Percentiles rank a stretch among this genome's conserved stretches.
Evolutionary conservation across 2,113 vertebrate species (phyloP).

Genomic region (Panurus biarmicus): DNA sequence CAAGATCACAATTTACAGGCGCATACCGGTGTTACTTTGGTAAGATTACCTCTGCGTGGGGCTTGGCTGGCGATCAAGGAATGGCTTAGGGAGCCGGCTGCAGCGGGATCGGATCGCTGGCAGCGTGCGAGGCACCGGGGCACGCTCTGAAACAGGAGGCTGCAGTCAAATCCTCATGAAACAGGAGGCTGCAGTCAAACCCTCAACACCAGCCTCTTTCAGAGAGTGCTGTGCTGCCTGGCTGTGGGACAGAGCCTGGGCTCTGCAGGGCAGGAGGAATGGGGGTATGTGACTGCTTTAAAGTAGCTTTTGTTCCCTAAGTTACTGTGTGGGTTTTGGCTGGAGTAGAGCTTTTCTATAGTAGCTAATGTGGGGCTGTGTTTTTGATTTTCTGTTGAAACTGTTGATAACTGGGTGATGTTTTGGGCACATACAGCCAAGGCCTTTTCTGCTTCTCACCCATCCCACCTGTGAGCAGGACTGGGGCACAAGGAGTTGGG

Average conservation of each 20-base stretch:
- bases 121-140: not conserved
- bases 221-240: not conserved
- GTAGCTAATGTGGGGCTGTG: not conserved
- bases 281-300: not conserved
- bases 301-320: not conserved
- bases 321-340: rapidly evolving
- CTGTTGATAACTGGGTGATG: not conserved
- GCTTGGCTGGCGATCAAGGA: not conserved
- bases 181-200: not conserved
- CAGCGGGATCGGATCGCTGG: not conserved
- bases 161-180: not conserved
- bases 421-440: not conserved
- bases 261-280: not conserved
- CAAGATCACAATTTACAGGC: not conserved
- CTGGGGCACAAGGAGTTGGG: not conserved
- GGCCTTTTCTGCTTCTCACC: not conserved
- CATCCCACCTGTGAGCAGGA: not conserved
- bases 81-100: not conserved
- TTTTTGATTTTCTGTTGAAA: not conserved
- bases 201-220: not conserved
- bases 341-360: not conserved
- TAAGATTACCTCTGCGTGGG: not conserved
- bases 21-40: not conserved
- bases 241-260: not conserved
- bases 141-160: not conserved